Evolutionary conservation across 1,140 invertebrate species (phyloP).

Genomic region (Gryon sp.): DNA sequence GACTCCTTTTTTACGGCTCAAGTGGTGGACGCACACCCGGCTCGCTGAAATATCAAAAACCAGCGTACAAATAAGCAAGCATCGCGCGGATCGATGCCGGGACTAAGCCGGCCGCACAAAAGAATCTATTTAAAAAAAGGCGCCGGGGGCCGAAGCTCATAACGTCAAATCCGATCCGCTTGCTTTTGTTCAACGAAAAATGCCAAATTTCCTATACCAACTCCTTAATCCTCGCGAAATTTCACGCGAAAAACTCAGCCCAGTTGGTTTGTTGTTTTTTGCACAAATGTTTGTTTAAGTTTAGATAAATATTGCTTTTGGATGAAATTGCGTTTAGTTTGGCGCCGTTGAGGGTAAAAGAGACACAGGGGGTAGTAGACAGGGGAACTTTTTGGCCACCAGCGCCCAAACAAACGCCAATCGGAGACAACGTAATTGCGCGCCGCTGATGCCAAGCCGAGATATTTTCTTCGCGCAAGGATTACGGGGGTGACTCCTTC

Average conservation of each 20-base stretch:
- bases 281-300: too few relatives aligned
- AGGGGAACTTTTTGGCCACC: too few relatives aligned
- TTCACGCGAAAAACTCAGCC: too few relatives aligned
- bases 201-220: too few relatives aligned
- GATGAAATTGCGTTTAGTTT: too few relatives aligned
- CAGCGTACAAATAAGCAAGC: slow-evolving; percentile 42
- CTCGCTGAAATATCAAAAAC: slow-evolving; percentile 46
- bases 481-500: slow-evolving; percentile 13
- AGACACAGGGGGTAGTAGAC: too few relatives aligned
- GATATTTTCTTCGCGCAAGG: slow-evolving; percentile 26
- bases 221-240: slow-evolving; percentile 8
- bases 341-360: too few relatives aligned
- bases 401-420: too few relatives aligned
- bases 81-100: slow-evolving; percentile 12
- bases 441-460: slow-evolving; percentile 29
- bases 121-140: slow-evolving; percentile 29
- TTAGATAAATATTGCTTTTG: too few relatives aligned
- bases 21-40: slow-evolving; percentile 17
- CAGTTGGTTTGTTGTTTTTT: too few relatives aligned
- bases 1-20: slow-evolving; percentile 16
- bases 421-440: slow-evolving; percentile 28
- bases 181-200: neutral
- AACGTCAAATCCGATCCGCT: slow-evolving; percentile 7
- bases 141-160: slow-evolving; percentile 6
- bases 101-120: slow-evolving; percentile 28